phyloP scores from a whole-genome alignment of 2,797 vertebrate genomes.

The Tiaroga cobitis region DNA sequence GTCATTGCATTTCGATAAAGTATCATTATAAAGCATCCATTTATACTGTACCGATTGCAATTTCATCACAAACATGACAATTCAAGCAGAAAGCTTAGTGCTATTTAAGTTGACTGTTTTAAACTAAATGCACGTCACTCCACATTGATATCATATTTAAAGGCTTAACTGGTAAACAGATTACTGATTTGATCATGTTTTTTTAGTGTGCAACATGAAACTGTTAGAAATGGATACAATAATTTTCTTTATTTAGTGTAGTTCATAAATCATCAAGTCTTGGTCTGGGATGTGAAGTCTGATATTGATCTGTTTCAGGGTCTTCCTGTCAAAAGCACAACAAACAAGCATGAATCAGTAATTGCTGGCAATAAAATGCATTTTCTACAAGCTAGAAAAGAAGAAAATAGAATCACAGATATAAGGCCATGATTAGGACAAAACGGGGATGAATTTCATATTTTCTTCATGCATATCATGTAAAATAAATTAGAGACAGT shows the following conservation, averaged over 20 bases:
- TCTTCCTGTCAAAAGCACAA: constrained; percentile 2
- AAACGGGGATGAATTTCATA: not conserved
- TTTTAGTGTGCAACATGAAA: not conserved
- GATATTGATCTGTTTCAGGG: constrained; percentile 14
- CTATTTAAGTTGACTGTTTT: not conserved
- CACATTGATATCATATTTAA: not conserved
- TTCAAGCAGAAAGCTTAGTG: not conserved
- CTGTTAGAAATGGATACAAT: not conserved
- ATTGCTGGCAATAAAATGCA: not conserved
- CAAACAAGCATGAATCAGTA: constrained; percentile 1
- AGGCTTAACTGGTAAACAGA: not conserved
- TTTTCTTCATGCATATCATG: not conserved
- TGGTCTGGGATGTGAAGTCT: not conserved
- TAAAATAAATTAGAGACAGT: not conserved
- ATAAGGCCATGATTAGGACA: not conserved
- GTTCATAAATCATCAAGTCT: not conserved
- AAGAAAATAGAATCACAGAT: not conserved
- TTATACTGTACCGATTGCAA: not conserved
- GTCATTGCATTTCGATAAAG: not conserved
- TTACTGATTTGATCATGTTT: not conserved
- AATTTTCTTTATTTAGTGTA: not conserved
- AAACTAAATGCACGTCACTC: not conserved
- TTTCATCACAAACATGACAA: not conserved
- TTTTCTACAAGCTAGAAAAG: not conserved
- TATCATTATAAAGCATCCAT: not conserved